phyloP scores from a whole-genome alignment of 2,797 vertebrate species.

The Coregonus sp. region DNA sequence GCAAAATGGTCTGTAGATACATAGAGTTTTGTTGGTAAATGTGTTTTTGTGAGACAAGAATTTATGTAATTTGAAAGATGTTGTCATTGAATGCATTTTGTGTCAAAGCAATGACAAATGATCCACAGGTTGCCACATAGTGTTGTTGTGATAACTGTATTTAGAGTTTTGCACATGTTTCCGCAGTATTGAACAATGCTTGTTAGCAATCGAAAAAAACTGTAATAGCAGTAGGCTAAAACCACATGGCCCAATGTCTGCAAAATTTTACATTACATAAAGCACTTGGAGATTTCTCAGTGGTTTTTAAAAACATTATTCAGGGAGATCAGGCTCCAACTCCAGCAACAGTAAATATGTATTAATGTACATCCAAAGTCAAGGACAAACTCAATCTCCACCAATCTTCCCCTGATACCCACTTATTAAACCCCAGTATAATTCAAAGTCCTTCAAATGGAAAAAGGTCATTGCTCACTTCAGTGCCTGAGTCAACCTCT shows the following conservation, averaged over 20 bases:
- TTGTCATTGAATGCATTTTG: too few species aligned
- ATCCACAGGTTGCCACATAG: too few species aligned
- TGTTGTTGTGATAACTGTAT: too few species aligned
- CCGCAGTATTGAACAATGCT: too few species aligned
- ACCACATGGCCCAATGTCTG: background rate
- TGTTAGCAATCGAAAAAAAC: too few species aligned
- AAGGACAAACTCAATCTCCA: constrained; percentile 52
- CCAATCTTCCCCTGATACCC: constrained; percentile 40
- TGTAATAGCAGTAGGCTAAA: background rate
- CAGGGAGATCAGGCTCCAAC: constrained; percentile 44
- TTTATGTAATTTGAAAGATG: too few species aligned
- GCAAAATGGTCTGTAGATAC: too few species aligned
- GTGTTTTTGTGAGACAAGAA: too few species aligned
- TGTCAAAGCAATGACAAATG: too few species aligned
- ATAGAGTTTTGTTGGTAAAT: too few species aligned
- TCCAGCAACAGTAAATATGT: constrained; percentile 25
- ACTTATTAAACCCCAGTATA: constrained; percentile 46
- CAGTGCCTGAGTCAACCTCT: background rate
- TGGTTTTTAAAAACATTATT: constrained; percentile 3
- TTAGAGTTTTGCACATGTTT: too few species aligned
- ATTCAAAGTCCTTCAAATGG: constrained; percentile 50
- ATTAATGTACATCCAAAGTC: constrained; percentile 17
- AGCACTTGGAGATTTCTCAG: too few species aligned
- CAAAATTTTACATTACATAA: background rate
- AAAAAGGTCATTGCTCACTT: background rate